Base-by-base conservation (phyloP, 92 coral and sea anemone genomes). In the Hydrozoanthus gracilis region DNA sequence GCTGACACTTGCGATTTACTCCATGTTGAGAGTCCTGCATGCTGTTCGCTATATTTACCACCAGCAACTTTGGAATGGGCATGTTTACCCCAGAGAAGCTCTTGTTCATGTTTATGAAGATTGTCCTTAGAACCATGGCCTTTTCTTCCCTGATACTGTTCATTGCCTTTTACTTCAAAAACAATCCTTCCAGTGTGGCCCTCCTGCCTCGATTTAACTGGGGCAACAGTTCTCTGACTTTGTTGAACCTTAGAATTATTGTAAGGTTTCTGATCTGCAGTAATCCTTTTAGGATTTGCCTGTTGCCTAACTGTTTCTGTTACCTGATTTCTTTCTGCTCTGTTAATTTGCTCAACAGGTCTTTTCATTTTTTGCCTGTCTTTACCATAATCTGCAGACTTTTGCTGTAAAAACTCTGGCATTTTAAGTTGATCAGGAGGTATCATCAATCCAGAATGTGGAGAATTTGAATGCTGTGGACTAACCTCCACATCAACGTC, bases 371-470 rank as follows among this genome's bases (percentile, higher is more conserved):
- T 52, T 3, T 20, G 54, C 12, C 60, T 49, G 7, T 71, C 78
- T 71, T 58, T 46, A 4, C 54, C 61, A 44, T 15, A 11, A 71
- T 71, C 48, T 4, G 44, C 14, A 9, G 87, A 3, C 16, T 13
- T 71, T 70, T 54, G 70, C 49, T 70, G 78, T 66, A 94, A 90
- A 76, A 94, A 94, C 55, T 92, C 98, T 78, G 98, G 98, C 62
- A 94, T 90, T 45, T 67, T 82, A n/a, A 94, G 88, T 76, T 94
- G 95, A 51, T 90, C 87, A 56, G 87, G 77, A 12, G 98, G 98
- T 62, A 95, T 93, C 86, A 92, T 90, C 1, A 95, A 68, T 10
- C 94, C 94, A 7, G 86, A 69, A 15, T 56, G 67, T 14, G 91
- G 52, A 12, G 89, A 27, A 2, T 27, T 27, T 2, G 39, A 64